Conservation (phyloP, 2,113 vertebrate genomes). For the Loxodonta africana region DNA sequence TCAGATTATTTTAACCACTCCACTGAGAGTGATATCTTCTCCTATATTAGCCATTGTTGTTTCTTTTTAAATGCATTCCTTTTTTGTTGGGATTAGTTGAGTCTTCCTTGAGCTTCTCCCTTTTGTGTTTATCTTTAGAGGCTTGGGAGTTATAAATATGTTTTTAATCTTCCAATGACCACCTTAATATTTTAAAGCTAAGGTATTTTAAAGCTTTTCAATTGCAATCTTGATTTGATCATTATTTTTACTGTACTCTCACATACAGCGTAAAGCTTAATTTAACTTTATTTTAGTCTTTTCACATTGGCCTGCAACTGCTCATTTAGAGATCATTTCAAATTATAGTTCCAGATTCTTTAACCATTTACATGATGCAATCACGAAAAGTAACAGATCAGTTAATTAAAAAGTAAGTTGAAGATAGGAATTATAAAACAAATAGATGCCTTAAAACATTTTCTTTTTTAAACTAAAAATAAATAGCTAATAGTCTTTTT, state of each 20-base stretch:
- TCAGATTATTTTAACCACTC: neutral
- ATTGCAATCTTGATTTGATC: neutral
- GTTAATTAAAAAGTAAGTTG: neutral
- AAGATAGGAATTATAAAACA: neutral
- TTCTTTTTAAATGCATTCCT: neutral
- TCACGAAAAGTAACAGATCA: neutral
- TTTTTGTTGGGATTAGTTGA: neutral
- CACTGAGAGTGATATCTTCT: neutral
- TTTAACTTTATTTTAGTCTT: conserved; percentile 1
- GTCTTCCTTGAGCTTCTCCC: neutral
- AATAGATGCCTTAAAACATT: neutral
- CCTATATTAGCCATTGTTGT: neutral
- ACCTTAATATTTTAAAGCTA: neutral
- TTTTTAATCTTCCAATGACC: neutral
- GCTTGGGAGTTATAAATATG: neutral
- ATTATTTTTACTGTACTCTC: neutral
- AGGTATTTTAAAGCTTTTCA: neutral
- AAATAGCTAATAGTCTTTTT: neutral
- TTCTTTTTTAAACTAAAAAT: conserved; percentile 10
- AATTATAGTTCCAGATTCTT: neutral
- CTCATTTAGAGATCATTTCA: neutral
- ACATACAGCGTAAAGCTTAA: neutral
- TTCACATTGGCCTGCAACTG: neutral
- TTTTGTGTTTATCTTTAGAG: neutral
- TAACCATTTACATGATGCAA: neutral